Evolutionary conservation across 2,797 vertebrate genomes (phyloP), one percentile per base, ranked within the genome.

Genomic region (Discoglossus pictus): DNA sequence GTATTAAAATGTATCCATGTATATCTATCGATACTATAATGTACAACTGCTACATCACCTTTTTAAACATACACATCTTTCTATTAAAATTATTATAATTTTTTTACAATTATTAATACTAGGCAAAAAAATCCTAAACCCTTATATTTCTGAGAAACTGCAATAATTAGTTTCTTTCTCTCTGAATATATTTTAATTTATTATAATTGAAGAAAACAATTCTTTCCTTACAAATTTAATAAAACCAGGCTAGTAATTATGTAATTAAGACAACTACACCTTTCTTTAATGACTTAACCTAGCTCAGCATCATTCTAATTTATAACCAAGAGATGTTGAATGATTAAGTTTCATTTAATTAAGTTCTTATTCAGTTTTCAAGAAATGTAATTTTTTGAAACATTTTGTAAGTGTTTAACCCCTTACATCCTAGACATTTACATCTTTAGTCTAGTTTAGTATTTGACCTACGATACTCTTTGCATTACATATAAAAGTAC

Each of bases 141-240:
- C 35, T 31, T 21, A 27, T 17, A 31, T 24, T 31, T 18, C 27
- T 42, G 47, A 50, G 46, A 63, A 47, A 51, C 51, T 64, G 16
- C 16, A 65, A 62, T 68, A 69, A 69, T 69, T 62, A 34, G 38
- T 51, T 65, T 71, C 38, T 44, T 9, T 54, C 20, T 51, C n/a
- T 64, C 52, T 59, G 52, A 65, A 65, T 71, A 52, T 42, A 35
- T 58, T 31, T 42, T 66, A 65, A 65, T 56, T 46, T 51, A 20
- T 18, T 64, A 20, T 65, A 59, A 71, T 65, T 71, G 68, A 71
- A 71, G 65, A 53, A 71, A 71, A 71, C 68, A 71, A 52, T 64
- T 44, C 68, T 64, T 59, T 36, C 46, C 27, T 65, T 64, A 71
- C n/a, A 64, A 70, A 52, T 59, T 20, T 52, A 71, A 71, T 59